phyloP scores from a whole-genome alignment of 1,140 invertebrate genomes.

The Chymomyza costata region DNA sequence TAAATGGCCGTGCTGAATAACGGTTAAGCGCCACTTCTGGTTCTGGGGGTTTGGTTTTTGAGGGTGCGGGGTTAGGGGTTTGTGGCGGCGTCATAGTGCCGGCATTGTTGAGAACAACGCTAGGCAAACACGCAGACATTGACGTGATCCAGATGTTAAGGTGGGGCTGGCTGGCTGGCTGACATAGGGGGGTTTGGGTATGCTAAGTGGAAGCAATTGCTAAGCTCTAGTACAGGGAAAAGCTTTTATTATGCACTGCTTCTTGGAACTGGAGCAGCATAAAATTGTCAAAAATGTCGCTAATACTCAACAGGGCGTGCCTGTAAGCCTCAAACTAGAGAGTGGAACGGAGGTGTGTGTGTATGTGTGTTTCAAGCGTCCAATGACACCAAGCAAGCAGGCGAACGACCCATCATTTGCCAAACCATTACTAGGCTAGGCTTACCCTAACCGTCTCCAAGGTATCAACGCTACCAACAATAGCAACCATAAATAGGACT shows the following conservation, averaged over 20 bases:
- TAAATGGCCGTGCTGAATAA: conserved; percentile 35
- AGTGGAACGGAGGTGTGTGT: conserved; percentile 35
- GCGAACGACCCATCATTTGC: too few relatives aligned
- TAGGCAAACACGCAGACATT: background rate
- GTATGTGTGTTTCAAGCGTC: conserved; percentile 54
- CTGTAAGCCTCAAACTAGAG: too few relatives aligned
- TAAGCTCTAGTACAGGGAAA: conserved; percentile 41
- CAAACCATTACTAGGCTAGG: too few relatives aligned
- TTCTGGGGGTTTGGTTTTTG: too few relatives aligned
- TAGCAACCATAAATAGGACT: too few relatives aligned
- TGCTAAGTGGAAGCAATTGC: conserved; percentile 7
- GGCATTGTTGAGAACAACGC: background rate
- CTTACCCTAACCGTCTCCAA: conserved; percentile 41
- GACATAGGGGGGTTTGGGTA: conserved; percentile 38
- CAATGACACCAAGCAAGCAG: conserved; percentile 43
- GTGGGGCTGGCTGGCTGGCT: background rate
- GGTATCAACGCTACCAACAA: conserved; percentile 23
- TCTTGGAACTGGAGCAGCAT: conserved; percentile 22
- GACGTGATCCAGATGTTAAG: too few relatives aligned
- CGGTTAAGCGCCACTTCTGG: background rate
- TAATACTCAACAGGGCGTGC: conserved; percentile 29
- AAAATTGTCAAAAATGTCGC: conserved; percentile 25
- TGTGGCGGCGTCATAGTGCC: too few relatives aligned
- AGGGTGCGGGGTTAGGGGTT: background rate
- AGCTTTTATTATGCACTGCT: conserved; percentile 36